These are phyloP conservation scores for Eumaeus atala DNA, from an alignment of 1,140 invertebrate genomes.

Conservation along the genomic window DNA sequence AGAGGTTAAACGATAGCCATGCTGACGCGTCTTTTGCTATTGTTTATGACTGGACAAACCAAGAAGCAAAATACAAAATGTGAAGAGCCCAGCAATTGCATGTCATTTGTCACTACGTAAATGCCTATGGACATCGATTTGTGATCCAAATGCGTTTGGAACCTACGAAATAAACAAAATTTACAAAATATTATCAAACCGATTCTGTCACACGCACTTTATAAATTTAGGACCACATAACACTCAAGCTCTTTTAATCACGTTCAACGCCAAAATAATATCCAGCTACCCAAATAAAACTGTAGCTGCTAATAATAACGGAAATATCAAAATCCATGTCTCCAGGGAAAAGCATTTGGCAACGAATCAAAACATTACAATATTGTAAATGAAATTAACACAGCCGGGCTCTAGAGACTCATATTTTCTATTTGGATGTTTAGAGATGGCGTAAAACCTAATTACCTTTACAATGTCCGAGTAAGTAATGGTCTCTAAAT, in stretches of 20 bases:
- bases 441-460: not conserved
- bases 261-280: not conserved
- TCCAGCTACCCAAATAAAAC: constrained; percentile 4
- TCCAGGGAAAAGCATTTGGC: not conserved
- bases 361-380: not conserved
- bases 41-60: no score
- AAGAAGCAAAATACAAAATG: no score
- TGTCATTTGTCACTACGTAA: no score
- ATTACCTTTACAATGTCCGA: not conserved
- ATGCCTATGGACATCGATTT: no score
- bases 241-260: not conserved
- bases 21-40: no score
- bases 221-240: no score
- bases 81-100: no score
- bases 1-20: no score
- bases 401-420: not conserved
- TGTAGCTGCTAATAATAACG: constrained; percentile 2
- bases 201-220: no score
- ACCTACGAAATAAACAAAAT: no score
- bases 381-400: not conserved
- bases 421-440: constrained; percentile 2
- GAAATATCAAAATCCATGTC: constrained; percentile 1
- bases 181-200: no score
- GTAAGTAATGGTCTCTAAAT: constrained; percentile 2
- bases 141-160: no score